Conservation (phyloP, 2,888 invertebrate genomes). For the Empis stercorea region DNA sequence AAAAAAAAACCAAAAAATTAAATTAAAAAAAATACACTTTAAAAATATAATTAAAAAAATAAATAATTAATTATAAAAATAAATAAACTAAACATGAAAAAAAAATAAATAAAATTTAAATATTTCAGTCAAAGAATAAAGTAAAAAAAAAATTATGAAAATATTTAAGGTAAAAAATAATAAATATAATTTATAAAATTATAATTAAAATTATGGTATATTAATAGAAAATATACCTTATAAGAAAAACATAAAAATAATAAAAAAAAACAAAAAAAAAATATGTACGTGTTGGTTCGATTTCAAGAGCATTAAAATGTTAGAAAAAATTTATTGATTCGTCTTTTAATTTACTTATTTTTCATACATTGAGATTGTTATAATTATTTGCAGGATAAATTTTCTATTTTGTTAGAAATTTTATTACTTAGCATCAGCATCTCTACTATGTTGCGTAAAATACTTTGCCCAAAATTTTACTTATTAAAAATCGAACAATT, state of each 20-base stretch:
- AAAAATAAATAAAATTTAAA: slow-evolving; percentile 13
- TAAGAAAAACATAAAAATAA: slow-evolving; percentile 11
- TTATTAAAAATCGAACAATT: too few relatives aligned
- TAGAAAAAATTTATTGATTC: slow-evolving; percentile 19
- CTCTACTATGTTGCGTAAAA: too few relatives aligned
- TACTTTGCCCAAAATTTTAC: too few relatives aligned
- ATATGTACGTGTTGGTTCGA: slow-evolving; percentile 26
- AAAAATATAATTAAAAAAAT: not conserved
- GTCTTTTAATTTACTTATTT: not conserved
- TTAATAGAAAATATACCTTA: slow-evolving; percentile 19
- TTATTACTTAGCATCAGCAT: too few relatives aligned
- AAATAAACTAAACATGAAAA: slow-evolving; percentile 13
- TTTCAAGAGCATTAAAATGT: slow-evolving; percentile 25
- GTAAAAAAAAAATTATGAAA: slow-evolving; percentile 13
- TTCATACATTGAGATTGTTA: too few relatives aligned
- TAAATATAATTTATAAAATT: slow-evolving; percentile 10
- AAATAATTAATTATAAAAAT: slow-evolving; percentile 10
- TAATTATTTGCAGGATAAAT: too few relatives aligned
- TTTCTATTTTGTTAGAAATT: too few relatives aligned
- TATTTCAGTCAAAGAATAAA: slow-evolving; percentile 14
- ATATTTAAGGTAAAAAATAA: slow-evolving; percentile 10
- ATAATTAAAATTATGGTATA: slow-evolving; percentile 19
- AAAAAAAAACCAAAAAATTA: slow-evolving; percentile 11
- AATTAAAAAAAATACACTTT: slow-evolving; percentile 9
- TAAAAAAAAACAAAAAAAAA: slow-evolving; percentile 14